Evolutionary conservation across 37 sponge, comb jelly and placozoan species (phyloP).

Genomic region (Chondrosia reniformis): DNA sequence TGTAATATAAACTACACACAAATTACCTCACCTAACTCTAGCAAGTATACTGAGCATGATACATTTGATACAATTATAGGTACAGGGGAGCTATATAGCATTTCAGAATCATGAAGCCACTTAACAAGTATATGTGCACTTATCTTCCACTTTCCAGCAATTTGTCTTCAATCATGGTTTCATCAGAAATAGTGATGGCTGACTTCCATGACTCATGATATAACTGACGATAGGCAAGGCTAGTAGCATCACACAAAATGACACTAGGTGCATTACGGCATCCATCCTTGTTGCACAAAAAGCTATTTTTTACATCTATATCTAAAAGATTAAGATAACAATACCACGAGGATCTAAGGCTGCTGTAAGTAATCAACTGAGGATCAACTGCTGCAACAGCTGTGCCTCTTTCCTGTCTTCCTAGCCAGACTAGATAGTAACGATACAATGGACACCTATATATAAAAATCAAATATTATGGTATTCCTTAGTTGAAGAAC

Average conservation of each 20-base stretch:
- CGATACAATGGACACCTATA: constrained; percentile 8
- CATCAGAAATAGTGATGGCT: too few relatives aligned
- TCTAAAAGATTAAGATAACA: not conserved
- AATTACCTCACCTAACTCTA: not conserved
- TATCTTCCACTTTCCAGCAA: constrained; percentile 12
- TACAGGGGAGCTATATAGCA: not conserved
- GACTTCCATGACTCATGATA: not conserved
- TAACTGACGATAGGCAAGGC: not conserved
- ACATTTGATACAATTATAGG: not conserved
- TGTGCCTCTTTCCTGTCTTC: not conserved
- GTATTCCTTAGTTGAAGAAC: too few relatives aligned
- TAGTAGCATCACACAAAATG: constrained; percentile 6
- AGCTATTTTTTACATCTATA: not conserved
- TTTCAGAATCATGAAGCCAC: not conserved
- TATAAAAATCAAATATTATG: too few relatives aligned
- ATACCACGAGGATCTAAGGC: constrained; percentile 11
- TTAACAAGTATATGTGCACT: not conserved
- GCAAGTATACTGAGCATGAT: not conserved
- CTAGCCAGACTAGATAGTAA: not conserved
- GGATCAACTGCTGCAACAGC: not conserved
- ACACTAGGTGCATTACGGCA: not conserved
- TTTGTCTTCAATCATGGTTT: not conserved
- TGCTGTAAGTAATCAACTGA: not conserved
- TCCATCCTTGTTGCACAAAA: not conserved
- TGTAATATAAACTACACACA: not conserved